phyloP scores from a whole-genome alignment of 2,113 vertebrate genomes.

The Steatornis caripensis region DNA sequence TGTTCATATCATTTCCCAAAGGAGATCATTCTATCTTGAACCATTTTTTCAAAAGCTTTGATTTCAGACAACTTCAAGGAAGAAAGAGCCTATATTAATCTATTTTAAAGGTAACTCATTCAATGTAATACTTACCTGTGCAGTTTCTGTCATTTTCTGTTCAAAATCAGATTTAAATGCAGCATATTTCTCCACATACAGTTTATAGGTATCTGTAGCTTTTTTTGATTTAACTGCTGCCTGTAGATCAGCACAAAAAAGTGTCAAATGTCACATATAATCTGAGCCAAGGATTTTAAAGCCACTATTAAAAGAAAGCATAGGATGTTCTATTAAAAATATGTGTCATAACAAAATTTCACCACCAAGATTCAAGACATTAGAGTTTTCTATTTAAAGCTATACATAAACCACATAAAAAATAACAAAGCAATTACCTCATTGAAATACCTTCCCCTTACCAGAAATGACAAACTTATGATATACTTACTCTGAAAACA shows the following conservation, averaged over 20 bases:
- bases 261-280: background rate
- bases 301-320: background rate
- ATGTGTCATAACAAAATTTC: background rate
- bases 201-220: slow-evolving; percentile 93
- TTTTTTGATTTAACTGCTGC: slow-evolving; percentile 94
- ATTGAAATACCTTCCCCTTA: background rate
- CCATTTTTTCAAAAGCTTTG: background rate
- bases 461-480: background rate
- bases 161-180: slow-evolving; percentile 93
- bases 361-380: background rate
- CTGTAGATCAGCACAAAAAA: slow-evolving; percentile 67
- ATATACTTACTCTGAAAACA: background rate
- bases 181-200: slow-evolving; percentile 93
- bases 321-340: background rate
- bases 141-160: slow-evolving; percentile 94
- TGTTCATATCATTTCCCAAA: background rate
- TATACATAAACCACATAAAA: background rate
- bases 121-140: slow-evolving; percentile 81
- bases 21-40: background rate
- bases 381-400: background rate
- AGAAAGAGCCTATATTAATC: background rate
- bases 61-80: background rate
- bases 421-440: background rate
- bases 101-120: background rate
- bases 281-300: background rate